These are phyloP conservation scores for Zoanthus solanderi DNA, from an alignment of 92 coral and sea anemone species.

Conservation along the genomic window DNA sequence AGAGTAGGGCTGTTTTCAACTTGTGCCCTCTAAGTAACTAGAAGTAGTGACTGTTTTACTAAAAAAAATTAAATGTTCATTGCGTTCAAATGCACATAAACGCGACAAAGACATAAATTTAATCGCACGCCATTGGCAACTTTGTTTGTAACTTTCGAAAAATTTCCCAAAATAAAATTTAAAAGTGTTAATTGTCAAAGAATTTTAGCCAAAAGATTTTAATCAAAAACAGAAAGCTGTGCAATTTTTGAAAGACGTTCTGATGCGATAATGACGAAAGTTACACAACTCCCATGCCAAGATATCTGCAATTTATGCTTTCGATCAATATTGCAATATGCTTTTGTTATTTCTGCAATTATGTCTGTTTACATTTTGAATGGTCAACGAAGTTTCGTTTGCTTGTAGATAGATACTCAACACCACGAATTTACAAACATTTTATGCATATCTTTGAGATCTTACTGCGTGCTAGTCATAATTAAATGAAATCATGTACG, in stretches of 20 bases:
- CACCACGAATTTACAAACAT: background rate
- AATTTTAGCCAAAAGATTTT: background rate
- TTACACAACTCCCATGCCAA: slow-evolving; percentile 2
- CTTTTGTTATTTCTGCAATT: slow-evolving; percentile 45
- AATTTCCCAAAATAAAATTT: background rate
- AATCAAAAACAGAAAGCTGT: background rate
- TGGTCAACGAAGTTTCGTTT: slow-evolving; percentile 23
- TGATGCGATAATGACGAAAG: background rate
- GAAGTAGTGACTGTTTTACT: background rate
- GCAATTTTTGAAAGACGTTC: background rate
- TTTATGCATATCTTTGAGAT: background rate
- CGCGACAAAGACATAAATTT: background rate
- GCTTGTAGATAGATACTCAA: slow-evolving; percentile 7
- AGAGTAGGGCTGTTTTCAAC: background rate
- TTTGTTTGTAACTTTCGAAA: background rate
- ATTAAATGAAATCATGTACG: background rate
- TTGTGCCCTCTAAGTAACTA: background rate
- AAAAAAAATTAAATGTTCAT: background rate
- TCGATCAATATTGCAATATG: slow-evolving; percentile 32
- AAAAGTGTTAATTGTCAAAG: slow-evolving; percentile 20
- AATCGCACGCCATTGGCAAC: background rate
- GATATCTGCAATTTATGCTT: background rate
- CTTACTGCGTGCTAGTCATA: background rate
- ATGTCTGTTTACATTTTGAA: slow-evolving; percentile 36
- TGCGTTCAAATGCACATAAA: background rate